Conservation (phyloP, 2,888 invertebrate genomes). For the Eurytoma californica region DNA sequence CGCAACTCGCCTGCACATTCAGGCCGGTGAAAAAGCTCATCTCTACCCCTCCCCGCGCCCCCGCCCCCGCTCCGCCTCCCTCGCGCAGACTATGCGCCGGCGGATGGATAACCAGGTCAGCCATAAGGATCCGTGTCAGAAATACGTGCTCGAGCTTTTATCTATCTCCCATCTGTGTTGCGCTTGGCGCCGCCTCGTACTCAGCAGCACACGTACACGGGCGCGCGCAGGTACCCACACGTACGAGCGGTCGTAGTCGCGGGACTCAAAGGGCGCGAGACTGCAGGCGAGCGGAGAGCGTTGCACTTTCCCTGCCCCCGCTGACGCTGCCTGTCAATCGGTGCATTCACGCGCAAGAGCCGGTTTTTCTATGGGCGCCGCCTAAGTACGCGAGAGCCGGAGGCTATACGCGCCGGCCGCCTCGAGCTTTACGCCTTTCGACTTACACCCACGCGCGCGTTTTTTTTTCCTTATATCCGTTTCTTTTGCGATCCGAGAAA, state of each 20-base stretch:
- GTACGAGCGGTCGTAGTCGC: background rate
- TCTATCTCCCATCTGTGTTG: constrained; percentile 13
- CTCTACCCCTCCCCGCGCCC: background rate
- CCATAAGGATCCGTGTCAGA: constrained; percentile 50
- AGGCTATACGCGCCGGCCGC: too few species aligned
- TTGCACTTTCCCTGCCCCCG: constrained; percentile 22
- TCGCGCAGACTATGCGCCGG: background rate
- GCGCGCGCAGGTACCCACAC: background rate
- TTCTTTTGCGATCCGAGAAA: too few species aligned
- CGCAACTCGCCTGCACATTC: constrained; percentile 25
- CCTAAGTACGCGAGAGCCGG: background rate
- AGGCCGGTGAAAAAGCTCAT: constrained; percentile 43
- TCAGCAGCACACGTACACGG: background rate
- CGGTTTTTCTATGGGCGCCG: constrained; percentile 23
- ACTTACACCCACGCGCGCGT: too few species aligned
- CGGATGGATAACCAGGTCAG: constrained; percentile 48
- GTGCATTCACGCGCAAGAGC: constrained; percentile 29
- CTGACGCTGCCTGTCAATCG: constrained; percentile 27
- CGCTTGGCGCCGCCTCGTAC: background rate
- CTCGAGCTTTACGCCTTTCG: too few species aligned
- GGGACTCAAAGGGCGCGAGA: constrained; percentile 1
- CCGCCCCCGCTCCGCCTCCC: too few species aligned
- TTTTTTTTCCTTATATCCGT: too few species aligned
- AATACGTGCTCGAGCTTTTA: constrained; percentile 25
- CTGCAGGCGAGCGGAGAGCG: background rate